phyloP scores from a whole-genome alignment of 2,888 invertebrate species.

The Dicranocentrus wangi region DNA sequence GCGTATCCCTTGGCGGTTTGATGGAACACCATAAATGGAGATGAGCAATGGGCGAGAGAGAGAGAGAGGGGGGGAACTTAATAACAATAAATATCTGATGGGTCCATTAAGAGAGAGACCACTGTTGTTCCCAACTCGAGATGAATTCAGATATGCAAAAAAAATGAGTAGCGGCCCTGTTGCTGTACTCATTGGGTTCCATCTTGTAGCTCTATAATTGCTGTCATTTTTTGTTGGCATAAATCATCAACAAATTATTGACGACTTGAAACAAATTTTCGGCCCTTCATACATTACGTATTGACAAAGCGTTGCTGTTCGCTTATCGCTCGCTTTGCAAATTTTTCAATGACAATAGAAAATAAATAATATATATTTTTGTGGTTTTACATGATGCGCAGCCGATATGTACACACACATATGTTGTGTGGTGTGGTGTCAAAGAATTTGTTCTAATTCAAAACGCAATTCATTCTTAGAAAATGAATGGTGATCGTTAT shows the following conservation, averaged over 20 bases:
- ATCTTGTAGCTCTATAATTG: neutral
- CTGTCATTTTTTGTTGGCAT: constrained; percentile 5
- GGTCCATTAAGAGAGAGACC: neutral
- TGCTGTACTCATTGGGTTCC: no score
- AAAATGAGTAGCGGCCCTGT: neutral
- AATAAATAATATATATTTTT: no score
- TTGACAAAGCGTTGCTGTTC: no score
- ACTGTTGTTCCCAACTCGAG: neutral
- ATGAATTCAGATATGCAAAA: constrained; percentile 15
- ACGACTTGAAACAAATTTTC: neutral
- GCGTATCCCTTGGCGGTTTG: neutral
- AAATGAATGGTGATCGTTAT: no score
- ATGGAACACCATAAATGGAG: neutral
- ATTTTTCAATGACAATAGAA: no score
- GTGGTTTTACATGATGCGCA: no score
- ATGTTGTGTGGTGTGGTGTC: no score
- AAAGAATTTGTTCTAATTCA: no score
- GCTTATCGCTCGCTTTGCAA: no score
- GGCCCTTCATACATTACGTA: no score
- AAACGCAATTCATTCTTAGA: no score
- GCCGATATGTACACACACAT: no score
- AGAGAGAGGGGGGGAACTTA: neutral
- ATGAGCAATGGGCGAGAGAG: neutral
- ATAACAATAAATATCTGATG: constrained; percentile 8
- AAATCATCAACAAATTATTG: constrained; percentile 22